Evolutionary conservation across 2,113 vertebrate species (phyloP), one percentile per base, ranked within the genome.

Genomic region (Vulpes ferrilata): DNA sequence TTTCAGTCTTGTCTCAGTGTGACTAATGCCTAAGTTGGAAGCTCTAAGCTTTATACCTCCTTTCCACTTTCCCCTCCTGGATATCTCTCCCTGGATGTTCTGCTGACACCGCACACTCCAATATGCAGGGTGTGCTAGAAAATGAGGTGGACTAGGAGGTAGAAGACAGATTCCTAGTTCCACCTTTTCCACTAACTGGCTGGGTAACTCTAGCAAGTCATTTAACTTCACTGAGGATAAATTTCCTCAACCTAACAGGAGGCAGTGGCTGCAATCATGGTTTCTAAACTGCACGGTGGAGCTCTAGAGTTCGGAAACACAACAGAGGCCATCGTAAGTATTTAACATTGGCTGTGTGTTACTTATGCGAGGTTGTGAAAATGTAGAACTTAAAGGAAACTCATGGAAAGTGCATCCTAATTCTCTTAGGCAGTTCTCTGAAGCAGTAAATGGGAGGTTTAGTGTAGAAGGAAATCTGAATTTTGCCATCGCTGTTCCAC

Each of bases 391-490:
- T 90, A 51, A 57, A 92, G 32, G 60, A 94, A 74, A 79, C 43
- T 65, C 69, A 15, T 92, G 59, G 74, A 90, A 96, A 84, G 35
- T 32, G 3, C 11, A 62, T 27, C 43, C 27, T 60, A 51, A 80
- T 90, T 93, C 35, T 91, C 27, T 30, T n/a, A 38, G 79, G 43
- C 43, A 43, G 35, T 62, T 94, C 69, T 92, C 19, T 73, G n/a
- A 81, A 62, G 13, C n/a, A 51, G 16, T 51, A 38, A 82, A 83
- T 74, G 48, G 51, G 74, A 94, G 27, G 7, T 43, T 96, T 86
- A 91, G 57, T 84, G 96, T 85, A 86, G 65, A 78, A 84, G 87
- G 23, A 91, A 86, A 74, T 88, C 67, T 76, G 87, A 51, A 60
- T 65, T 89, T 92, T 93, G 90, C 65, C 90, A 73, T 25, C 8